A percentile compares a stretch with the other conserved stretches of the same genome.
phyloP scores from a whole-genome alignment of 2,888 invertebrate species.

The Hyposoter dolosus region DNA sequence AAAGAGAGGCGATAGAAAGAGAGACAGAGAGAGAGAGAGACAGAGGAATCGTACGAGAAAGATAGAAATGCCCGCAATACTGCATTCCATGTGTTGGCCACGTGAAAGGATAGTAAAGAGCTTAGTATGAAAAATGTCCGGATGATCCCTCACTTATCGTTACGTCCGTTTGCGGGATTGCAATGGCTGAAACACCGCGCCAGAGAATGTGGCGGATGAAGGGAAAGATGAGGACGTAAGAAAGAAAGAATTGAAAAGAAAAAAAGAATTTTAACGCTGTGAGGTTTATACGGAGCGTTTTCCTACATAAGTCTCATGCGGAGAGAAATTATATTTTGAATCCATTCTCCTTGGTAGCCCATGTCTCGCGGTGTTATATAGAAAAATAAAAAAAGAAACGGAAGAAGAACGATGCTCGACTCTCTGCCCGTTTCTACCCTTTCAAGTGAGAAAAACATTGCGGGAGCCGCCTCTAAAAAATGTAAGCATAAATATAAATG shows the following conservation, averaged over 20 bases:
- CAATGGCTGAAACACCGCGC: background rate
- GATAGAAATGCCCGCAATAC: slow-evolving; percentile 58
- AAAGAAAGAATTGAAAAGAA: slow-evolving; percentile 20
- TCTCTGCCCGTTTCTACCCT: slow-evolving; percentile 51
- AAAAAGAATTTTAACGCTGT: slow-evolving; percentile 6
- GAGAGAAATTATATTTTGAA: slow-evolving; percentile 79
- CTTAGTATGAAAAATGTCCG: slow-evolving; percentile 80
- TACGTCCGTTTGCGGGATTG: slow-evolving; percentile 51
- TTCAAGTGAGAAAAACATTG: slow-evolving; percentile 53
- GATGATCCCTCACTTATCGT: slow-evolving; percentile 77
- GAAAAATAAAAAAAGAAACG: slow-evolving; percentile 22
- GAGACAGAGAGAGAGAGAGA: slow-evolving; percentile 61
- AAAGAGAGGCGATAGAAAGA: slow-evolving; percentile 38
- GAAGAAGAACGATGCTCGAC: slow-evolving; percentile 45
- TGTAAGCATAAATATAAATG: slow-evolving; percentile 16
- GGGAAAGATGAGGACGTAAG: slow-evolving; percentile 43
- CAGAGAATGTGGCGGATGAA: slow-evolving; percentile 58
- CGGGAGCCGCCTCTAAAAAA: background rate
- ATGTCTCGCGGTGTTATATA: background rate
- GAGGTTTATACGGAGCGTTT: slow-evolving; percentile 18
- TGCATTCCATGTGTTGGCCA: slow-evolving; percentile 44
- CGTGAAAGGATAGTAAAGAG: slow-evolving; percentile 73
- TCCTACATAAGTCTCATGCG: slow-evolving; percentile 56
- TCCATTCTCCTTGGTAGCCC: slow-evolving; percentile 59
- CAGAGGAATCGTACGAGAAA: slow-evolving; percentile 61